Conservation (phyloP, 2,113 vertebrate genomes). For the Nycticorax nycticorax region DNA sequence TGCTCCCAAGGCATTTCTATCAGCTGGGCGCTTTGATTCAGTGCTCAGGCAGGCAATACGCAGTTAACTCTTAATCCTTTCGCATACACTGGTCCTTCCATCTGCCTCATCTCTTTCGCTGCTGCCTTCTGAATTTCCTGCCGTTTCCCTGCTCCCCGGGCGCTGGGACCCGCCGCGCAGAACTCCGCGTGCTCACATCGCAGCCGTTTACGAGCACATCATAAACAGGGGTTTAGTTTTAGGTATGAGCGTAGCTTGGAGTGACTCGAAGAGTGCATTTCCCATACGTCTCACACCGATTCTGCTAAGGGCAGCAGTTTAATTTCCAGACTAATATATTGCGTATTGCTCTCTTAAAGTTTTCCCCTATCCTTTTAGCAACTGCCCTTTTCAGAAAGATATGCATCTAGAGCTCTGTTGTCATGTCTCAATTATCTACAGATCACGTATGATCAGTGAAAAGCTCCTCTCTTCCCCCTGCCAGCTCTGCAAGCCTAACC, state of each 20-base stretch:
- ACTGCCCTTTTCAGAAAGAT: not conserved
- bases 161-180: not conserved
- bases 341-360: not conserved
- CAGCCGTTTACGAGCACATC: not conserved
- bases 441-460: not conserved
- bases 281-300: rapidly evolving
- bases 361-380: not conserved
- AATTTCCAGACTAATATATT: not conserved
- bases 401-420: not conserved
- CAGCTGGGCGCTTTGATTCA: not conserved
- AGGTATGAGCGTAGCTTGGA: not conserved
- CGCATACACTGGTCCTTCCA: not conserved
- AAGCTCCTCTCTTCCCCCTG: not conserved
- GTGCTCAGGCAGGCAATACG: not conserved
- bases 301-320: not conserved
- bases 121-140: not conserved
- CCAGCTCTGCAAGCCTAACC: not conserved
- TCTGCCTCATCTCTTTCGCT: not conserved
- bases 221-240: not conserved
- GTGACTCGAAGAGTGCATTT: not conserved
- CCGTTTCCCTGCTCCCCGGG: not conserved
- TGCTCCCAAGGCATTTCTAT: not conserved
- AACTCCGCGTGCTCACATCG: not conserved
- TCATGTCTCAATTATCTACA: not conserved
- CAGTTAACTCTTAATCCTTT: not conserved